phyloP scores from a whole-genome alignment of 2,797 vertebrate genomes.

The Antennarius maculatus region DNA sequence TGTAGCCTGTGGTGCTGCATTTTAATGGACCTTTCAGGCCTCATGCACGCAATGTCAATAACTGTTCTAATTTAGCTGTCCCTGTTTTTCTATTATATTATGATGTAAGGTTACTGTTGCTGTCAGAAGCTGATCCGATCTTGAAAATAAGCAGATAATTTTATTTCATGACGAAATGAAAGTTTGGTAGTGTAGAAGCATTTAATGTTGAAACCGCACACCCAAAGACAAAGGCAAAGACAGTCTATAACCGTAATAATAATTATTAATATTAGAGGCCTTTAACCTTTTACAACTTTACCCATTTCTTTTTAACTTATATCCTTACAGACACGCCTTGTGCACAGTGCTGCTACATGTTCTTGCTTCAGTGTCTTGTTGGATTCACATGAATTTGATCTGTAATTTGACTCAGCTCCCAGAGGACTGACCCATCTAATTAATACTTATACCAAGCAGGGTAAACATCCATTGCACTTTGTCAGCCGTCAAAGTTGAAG shows the following conservation, averaged over 20 bases:
- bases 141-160: conserved; percentile 22
- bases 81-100: conserved; percentile 58
- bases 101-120: conserved; percentile 55
- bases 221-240: not conserved
- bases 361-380: conserved; percentile 31
- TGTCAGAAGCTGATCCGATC: conserved; percentile 33
- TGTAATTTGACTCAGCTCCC: conserved; percentile 64
- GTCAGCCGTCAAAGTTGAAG: conserved; percentile 25
- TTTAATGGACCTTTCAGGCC: conserved; percentile 69
- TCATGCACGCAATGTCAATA: conserved; percentile 61
- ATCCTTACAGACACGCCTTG: not conserved
- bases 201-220: not conserved
- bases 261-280: conserved; percentile 8
- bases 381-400: conserved; percentile 56
- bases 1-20: conserved; percentile 68
- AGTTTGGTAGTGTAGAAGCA: not conserved
- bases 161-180: conserved; percentile 4
- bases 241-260: not conserved
- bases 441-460: conserved; percentile 60
- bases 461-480: conserved; percentile 34
- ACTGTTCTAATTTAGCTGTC: conserved; percentile 67
- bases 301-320: not conserved
- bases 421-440: conserved; percentile 48
- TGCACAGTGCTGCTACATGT: conserved; percentile 23
- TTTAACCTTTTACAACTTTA: not conserved